Conservation (phyloP, 2,113 vertebrate genomes). For the Pogona vitticeps region DNA sequence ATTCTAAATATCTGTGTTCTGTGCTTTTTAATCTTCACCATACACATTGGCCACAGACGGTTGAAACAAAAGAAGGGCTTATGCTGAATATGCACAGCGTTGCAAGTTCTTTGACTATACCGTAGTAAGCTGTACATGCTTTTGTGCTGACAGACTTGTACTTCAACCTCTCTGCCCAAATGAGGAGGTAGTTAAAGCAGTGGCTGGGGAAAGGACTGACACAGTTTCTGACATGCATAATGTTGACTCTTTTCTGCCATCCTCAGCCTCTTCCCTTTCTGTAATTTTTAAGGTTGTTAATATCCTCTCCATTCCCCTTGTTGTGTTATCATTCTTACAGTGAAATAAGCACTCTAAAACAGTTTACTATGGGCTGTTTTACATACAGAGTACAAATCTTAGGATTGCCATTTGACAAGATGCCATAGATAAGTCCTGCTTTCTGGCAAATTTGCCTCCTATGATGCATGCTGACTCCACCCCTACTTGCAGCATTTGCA, state of each 20-base stretch:
- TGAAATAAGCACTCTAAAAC: not conserved
- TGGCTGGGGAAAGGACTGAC: not conserved
- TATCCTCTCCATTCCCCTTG: not conserved
- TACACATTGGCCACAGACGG: not conserved
- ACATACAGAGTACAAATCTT: not conserved
- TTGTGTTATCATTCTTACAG: not conserved
- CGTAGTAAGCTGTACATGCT: no score
- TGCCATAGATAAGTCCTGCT: not conserved
- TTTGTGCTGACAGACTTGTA: not conserved
- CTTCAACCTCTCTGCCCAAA: constrained; percentile 1
- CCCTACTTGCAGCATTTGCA: not conserved
- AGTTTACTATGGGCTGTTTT: not conserved
- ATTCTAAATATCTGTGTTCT: not conserved
- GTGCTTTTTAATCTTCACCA: no score
- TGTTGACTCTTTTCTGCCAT: not conserved
- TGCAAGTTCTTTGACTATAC: no score
- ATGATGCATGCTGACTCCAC: not conserved
- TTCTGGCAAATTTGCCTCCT: not conserved
- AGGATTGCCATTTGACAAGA: not conserved
- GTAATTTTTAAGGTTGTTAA: not conserved
- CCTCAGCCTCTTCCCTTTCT: not conserved
- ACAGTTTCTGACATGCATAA: not conserved
- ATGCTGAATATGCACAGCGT: not conserved
- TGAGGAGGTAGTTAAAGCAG: not conserved
- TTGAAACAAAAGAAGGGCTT: not conserved